These are phyloP conservation scores for Elysia chlorotica DNA, from an alignment of 1,140 invertebrate species.

Conservation along the genomic window DNA sequence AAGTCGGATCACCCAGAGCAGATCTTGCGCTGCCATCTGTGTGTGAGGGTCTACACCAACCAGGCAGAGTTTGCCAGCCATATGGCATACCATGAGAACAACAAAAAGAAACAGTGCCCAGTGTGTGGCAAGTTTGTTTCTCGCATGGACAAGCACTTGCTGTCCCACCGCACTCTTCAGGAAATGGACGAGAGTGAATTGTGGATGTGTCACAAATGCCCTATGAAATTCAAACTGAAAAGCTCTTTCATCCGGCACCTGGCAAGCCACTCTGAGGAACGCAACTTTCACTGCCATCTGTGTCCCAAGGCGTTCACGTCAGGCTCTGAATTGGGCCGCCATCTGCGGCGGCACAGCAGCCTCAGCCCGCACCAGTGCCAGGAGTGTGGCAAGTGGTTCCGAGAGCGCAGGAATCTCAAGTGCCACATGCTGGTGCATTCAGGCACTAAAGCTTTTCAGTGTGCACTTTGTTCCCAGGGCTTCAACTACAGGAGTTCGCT, in stretches of 20 bases:
- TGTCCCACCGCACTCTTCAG: not conserved
- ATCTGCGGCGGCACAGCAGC: not conserved
- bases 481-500: slow-evolving; percentile 17
- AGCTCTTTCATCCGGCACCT: slow-evolving; percentile 8
- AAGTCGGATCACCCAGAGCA: slow-evolving; percentile 66
- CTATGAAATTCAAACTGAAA: slow-evolving; percentile 4
- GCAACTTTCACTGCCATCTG: not conserved
- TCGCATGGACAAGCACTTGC: not conserved
- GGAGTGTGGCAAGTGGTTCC: slow-evolving; percentile 33
- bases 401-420: slow-evolving; percentile 17
- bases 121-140: slow-evolving; percentile 15
- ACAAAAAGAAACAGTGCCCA: slow-evolving; percentile 22
- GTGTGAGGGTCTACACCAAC: slow-evolving; percentile 5
- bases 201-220: slow-evolving; percentile 16
- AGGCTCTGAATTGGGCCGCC: slow-evolving; percentile 2
- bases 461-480: slow-evolving; percentile 4
- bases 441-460: slow-evolving; percentile 8
- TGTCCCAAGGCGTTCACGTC: slow-evolving; percentile 11
- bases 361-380: slow-evolving; percentile 75
- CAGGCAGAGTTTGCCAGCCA: not conserved
- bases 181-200: slow-evolving; percentile 12
- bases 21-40: slow-evolving; percentile 3
- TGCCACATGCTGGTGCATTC: slow-evolving; percentile 18
- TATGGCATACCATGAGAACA: not conserved
- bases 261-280: slow-evolving; percentile 3